Evolutionary conservation across 2,797 vertebrate genomes (phyloP).

Genomic region (Leptodactylus fallax): DNA sequence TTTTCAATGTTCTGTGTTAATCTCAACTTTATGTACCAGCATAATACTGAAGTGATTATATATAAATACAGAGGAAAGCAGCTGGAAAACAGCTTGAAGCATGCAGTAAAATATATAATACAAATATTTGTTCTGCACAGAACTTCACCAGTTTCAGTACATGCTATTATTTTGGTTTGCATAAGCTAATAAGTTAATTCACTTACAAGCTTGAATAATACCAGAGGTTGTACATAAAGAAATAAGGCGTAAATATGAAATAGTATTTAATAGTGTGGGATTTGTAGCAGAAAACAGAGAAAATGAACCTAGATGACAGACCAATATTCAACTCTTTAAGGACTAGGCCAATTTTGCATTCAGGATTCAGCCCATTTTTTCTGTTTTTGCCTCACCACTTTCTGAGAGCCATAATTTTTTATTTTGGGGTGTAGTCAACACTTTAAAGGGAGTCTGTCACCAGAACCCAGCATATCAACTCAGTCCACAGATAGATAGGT

Average conservation of each 20-base stretch:
- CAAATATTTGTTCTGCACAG: not conserved
- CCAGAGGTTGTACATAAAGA: not conserved
- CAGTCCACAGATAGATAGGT: too few species aligned
- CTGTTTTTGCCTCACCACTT: too few species aligned
- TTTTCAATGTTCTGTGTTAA: constrained; percentile 32
- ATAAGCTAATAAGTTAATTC: not conserved
- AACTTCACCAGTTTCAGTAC: not conserved
- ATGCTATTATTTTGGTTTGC: not conserved
- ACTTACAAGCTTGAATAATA: not conserved
- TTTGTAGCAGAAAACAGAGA: not conserved
- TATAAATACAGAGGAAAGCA: constrained; percentile 10
- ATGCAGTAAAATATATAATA: not conserved
- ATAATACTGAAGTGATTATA: constrained; percentile 39
- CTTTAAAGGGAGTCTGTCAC: too few species aligned
- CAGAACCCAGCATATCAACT: too few species aligned
- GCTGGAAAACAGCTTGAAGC: constrained; percentile 7
- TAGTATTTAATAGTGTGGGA: not conserved
- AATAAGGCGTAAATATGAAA: not conserved
- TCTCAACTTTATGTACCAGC: constrained; percentile 21
- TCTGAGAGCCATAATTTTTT: too few species aligned
- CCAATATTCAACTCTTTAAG: too few species aligned
- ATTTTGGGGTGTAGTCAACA: too few species aligned
- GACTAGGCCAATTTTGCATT: too few species aligned
- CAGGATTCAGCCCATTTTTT: too few species aligned
- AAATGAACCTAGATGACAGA: too few species aligned